Base-by-base conservation (phyloP, 2,888 invertebrate genomes). In the Heteromyza rotundicornis region DNA sequence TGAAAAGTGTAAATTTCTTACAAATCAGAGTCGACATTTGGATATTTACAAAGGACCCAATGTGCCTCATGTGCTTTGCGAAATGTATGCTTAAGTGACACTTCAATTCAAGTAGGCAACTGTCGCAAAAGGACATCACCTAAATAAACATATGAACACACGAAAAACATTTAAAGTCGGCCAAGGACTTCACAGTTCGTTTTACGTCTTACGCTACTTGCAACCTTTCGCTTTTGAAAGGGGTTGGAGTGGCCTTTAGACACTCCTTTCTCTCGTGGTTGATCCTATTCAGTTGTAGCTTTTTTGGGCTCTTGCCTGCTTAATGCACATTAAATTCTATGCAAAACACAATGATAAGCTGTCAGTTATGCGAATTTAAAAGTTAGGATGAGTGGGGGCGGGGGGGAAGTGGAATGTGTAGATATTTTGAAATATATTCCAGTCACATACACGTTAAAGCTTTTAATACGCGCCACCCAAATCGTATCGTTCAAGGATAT, bases 271-370 rank as follows among this genome's bases (percentile, higher is more conserved):
- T 7, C 40, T n/a, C n/a, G 7, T n/a, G 8, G 8, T n/a, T 40
- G 3, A 14, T 40, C n/a, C 40, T 40, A 3, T n/a, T n/a, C n/a
- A n/a, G n/a, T n/a, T n/a, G n/a, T n/a, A 8, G 8, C 40, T 40
- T 8, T 40, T 40, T 14, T 40, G 2, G 2, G 2, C n/a, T 40
- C 14, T 47, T 5, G 2, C 47, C 19, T 17, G 2, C 7, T 5
- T 47, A 7, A 5, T 2, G 47, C 47, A 47, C 20, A 40, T 47
- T 19, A 47, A 47, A 47, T 20, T 17, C 14, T 47, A 40, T 40
- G 40, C 40, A n/a, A 40, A 40, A n/a, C n/a, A 40, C 40, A 40
- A 40, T 40, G 40, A 40, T 40, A 40, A 40, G 40, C 40, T 7
- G 10, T 3, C 40, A 40, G 3, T 40, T 40, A 40, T 40, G 40